These are phyloP conservation scores for Hermetia illucens DNA, from an alignment of 1,140 invertebrate species.

Conservation along the genomic window DNA sequence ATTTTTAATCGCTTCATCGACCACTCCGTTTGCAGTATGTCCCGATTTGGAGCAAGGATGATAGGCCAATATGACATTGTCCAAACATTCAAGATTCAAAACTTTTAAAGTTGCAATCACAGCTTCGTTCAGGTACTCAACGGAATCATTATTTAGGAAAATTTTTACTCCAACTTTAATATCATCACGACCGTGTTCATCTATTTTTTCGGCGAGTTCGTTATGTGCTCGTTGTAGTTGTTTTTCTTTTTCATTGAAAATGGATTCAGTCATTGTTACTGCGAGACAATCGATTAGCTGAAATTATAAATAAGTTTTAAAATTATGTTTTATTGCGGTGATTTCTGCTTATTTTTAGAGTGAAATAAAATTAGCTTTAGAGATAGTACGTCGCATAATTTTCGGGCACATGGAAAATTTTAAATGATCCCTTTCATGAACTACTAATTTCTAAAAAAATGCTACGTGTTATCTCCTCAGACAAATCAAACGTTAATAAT, in stretches of 20 bases:
- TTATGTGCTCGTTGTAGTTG: constrained; percentile 36
- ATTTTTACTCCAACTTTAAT: constrained; percentile 50
- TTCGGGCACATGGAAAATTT: too few relatives aligned
- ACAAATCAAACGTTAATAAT: too few relatives aligned
- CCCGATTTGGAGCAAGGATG: constrained; percentile 21
- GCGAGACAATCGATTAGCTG: constrained; percentile 60
- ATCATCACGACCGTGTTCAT: constrained; percentile 42
- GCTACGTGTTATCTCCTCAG: too few relatives aligned
- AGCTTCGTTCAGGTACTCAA: constrained; percentile 15
- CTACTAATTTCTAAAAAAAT: too few relatives aligned
- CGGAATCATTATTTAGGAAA: constrained; percentile 37
- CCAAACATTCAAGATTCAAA: constrained; percentile 23
- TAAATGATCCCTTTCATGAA: too few relatives aligned
- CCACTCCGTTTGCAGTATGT: constrained; percentile 13
- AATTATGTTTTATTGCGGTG: too few relatives aligned
- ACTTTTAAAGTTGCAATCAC: constrained; percentile 18
- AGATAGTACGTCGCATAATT: too few relatives aligned
- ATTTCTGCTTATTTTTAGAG: too few relatives aligned
- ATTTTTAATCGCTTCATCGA: constrained; percentile 13
- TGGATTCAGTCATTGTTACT: constrained; percentile 34
- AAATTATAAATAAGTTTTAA: constrained; percentile 18
- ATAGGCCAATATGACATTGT: constrained; percentile 27
- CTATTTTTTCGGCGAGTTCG: constrained; percentile 40
- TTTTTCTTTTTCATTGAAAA: constrained; percentile 17
- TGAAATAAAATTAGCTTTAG: too few relatives aligned